Base-by-base conservation (phyloP, 2,797 vertebrate genomes). In the Jordanella pulchra region DNA sequence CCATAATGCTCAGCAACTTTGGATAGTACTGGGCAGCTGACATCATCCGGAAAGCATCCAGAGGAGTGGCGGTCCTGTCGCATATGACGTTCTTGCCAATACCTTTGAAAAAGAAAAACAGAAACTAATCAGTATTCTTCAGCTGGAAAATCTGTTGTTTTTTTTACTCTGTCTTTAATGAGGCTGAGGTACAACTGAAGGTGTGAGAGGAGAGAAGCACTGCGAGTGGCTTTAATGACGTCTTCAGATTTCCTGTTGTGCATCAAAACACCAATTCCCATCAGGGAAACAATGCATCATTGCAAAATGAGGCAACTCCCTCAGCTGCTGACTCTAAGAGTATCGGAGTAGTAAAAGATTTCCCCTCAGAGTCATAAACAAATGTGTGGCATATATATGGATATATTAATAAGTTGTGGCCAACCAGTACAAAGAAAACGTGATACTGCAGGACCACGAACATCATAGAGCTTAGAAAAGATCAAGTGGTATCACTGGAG, bases 11-110 rank as follows among this genome's bases (percentile, higher is more conserved):
- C 93, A 99, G 96, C 86, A 99, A 92, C 90, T 99, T 99, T 5
- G 98, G 98, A 90, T 99, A 99, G 85, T 99, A 99, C 89, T 99
- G 98, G n/a, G 98, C 98, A 0, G 98, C 98, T 0, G 96, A 97
- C 97, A 97, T 99, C 98, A 99, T 99, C 69, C 95, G 92, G 75
- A 99, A 99, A 88, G 98, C 98, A 60, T 99, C 98, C 86, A 99
- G 90, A 0, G 98, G 97, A 0, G 98, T 99, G 0, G 97, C 97
- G 0, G 98, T 97, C 68, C 98, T 93, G 91, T 99, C 98, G 17
- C 98, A 99, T 92, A 99, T 99, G 55, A 99, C 98, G 0, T 99
- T 99, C 89, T 99, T 99, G 48, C 97, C 98, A 39, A 99, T 99
- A 65, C 97, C 98, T 99, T 78, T 2, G 9, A 65, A 69, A 23